phyloP scores from a whole-genome alignment of 2,113 vertebrate genomes.

The Cinclus mexicanus region DNA sequence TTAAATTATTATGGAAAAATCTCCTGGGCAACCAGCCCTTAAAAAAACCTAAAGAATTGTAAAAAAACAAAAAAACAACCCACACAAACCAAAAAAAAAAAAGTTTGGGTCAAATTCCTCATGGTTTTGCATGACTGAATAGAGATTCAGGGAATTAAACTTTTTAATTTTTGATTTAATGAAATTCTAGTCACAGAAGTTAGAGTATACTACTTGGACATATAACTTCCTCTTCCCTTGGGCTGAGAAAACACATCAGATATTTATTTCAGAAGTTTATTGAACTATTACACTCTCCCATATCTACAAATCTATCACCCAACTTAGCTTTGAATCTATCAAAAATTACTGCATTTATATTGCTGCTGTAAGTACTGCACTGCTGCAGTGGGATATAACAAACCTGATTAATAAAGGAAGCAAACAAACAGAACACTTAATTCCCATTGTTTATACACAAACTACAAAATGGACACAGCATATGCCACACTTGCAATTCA shows the following conservation, averaged over 20 bases:
- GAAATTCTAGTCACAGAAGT: not conserved
- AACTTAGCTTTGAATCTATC: not conserved
- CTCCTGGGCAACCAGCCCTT: not conserved
- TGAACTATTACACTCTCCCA: not conserved
- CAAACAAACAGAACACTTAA: not conserved
- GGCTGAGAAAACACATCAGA: not conserved
- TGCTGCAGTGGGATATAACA: not conserved
- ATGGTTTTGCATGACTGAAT: not conserved
- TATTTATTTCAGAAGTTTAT: not conserved
- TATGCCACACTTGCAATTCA: not conserved
- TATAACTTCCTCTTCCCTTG: not conserved
- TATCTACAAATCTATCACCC: not conserved
- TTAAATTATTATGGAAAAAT: not conserved
- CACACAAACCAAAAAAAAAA: not conserved
- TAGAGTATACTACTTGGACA: not conserved
- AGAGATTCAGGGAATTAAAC: not conserved
- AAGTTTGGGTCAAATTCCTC: not conserved
- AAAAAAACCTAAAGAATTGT: not conserved
- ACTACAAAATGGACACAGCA: not conserved
- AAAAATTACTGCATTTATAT: not conserved
- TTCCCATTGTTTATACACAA: not conserved
- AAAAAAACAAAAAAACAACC: no score
- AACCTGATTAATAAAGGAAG: not conserved
- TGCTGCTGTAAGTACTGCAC: not conserved
- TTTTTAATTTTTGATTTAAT: not conserved